Evolutionary conservation across 2,888 invertebrate genomes (phyloP), one percentile per base, ranked within the genome.

Genomic region (Monoplex corrugatus): DNA sequence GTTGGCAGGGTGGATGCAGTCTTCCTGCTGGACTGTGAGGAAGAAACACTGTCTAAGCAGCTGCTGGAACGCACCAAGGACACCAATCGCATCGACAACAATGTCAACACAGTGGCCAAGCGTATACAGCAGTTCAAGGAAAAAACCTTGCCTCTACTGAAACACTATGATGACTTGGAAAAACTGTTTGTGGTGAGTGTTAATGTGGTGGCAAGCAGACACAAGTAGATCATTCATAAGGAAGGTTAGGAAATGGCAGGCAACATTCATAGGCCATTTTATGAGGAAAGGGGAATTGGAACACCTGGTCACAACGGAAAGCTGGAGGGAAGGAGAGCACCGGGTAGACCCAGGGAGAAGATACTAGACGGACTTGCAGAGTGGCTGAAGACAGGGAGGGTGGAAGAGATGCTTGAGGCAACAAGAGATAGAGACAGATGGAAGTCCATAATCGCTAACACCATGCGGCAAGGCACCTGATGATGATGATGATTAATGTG

Each of bases 11-110:
- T 95, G 19, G 93, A 93, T 87, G 91, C 92, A 32, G 94, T 94
- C 63, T 91, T 96, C 50, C 90, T 95, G 87, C 90, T 96, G 45
- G 96, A 96, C 95, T 92, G 93, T 94, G 93, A 95, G 28, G 95
- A 95, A 87, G 89, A 93, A 3, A 91, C 90, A 43, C 91, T 93
- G 63, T 93, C 91, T n/a, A 92, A 93, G 40, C 90, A 91, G 83
- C 90, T 94, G 63, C 91, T 95, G 91, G 92, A 90, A 82, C 91
- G 93, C 87, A 94, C 93, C 10, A 87, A 92, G 72, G 89, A 89
- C 63, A 90, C 91, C 16, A 91, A 88, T 19, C 90, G 92, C 63
- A 91, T 94, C 32, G 93, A 93, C 82, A 93, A 94, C 86, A 92
- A 94, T 10, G 91, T 94, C 83, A 90, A 91, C 38, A 93, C 95